phyloP scores from a whole-genome alignment of 2,888 invertebrate species.

The Lathronympha strigana region DNA sequence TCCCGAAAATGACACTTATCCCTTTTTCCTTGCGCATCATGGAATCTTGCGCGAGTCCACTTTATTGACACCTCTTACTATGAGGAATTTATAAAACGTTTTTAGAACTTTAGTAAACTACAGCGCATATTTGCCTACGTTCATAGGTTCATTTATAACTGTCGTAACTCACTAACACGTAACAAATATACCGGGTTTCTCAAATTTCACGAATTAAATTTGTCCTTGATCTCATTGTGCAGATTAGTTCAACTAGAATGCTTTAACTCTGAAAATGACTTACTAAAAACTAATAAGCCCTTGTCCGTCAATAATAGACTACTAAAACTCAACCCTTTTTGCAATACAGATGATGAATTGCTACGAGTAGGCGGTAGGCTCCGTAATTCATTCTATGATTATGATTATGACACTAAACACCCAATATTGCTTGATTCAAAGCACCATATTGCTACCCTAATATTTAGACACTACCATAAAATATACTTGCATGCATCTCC shows the following conservation, averaged over 20 bases:
- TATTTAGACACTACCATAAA: neutral
- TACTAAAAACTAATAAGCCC: neutral
- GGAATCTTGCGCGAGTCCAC: slow-evolving; percentile 40
- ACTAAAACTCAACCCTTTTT: neutral
- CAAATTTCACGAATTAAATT: neutral
- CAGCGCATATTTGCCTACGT: neutral
- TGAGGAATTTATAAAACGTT: neutral
- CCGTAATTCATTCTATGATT: too few species aligned
- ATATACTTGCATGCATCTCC: neutral
- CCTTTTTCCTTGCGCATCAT: slow-evolving; percentile 39
- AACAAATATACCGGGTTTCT: neutral
- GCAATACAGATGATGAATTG: neutral
- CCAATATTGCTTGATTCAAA: neutral
- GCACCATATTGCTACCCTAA: neutral
- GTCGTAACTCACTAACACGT: neutral
- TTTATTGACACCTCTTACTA: slow-evolving; percentile 33
- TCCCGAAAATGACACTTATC: neutral
- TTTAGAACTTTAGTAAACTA: neutral
- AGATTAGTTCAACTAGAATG: neutral
- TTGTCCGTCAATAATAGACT: neutral
- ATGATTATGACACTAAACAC: neutral
- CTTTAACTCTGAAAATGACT: neutral
- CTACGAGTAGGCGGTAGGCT: too few species aligned
- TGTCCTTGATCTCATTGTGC: neutral
- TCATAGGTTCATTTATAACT: neutral